phyloP scores from a whole-genome alignment of 2,113 vertebrate species.

The Odontesthes bonariensis region DNA sequence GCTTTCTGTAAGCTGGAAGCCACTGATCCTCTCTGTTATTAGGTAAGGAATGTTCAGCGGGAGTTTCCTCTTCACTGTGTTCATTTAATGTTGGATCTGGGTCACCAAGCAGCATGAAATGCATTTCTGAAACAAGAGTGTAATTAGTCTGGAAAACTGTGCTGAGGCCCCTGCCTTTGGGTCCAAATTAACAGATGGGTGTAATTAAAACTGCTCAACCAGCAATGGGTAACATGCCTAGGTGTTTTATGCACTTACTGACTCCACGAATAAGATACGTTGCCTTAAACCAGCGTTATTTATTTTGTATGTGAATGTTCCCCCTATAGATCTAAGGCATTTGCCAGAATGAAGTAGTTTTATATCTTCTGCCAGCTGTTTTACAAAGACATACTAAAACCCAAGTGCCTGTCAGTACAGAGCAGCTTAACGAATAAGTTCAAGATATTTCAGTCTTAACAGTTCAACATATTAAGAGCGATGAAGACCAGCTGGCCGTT shows the following conservation, averaged over 20 bases:
- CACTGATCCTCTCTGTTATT: constrained; percentile 28
- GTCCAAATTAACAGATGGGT: constrained; percentile 61
- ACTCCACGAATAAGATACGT: constrained; percentile 9
- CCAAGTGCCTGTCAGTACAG: constrained; percentile 18
- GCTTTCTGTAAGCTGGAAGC: not conserved
- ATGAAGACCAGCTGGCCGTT: constrained; percentile 60
- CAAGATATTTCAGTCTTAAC: constrained; percentile 58
- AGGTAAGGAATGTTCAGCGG: constrained; percentile 24
- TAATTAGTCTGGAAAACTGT: constrained; percentile 71
- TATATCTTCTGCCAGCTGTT: not conserved
- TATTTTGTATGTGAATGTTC: not conserved
- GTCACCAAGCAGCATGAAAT: constrained; percentile 76
- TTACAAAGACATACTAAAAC: not conserved
- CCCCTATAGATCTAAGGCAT: not conserved
- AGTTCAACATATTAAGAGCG: constrained; percentile 40
- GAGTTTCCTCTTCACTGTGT: constrained; percentile 39
- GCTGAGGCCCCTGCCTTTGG: constrained; percentile 48
- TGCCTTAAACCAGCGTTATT: not conserved
- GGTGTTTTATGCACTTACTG: constrained; percentile 9
- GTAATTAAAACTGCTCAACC: constrained; percentile 54
- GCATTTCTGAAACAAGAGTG: constrained; percentile 47
- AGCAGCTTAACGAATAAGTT: constrained; percentile 28
- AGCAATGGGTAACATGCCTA: constrained; percentile 46
- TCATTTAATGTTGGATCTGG: constrained; percentile 67
- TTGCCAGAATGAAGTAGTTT: not conserved